Percentiles rank a stretch among this genome's conserved stretches.
phyloP scores from a whole-genome alignment of 2,888 invertebrate genomes.

The Agriopis leucophaearia region DNA sequence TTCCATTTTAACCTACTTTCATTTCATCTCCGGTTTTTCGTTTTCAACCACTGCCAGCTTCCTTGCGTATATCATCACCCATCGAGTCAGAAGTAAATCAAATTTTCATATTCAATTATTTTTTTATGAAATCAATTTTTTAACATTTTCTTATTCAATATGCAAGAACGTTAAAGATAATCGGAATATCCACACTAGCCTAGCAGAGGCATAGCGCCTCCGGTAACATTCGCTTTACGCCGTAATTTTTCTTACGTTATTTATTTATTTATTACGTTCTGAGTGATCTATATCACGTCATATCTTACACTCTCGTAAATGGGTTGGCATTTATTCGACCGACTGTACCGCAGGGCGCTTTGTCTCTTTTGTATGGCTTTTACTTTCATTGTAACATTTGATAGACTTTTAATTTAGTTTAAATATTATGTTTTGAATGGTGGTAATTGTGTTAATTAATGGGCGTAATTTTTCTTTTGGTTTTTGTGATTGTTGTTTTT shows the following conservation, averaged over 20 bases:
- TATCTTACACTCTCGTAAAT: slow-evolving; percentile 86
- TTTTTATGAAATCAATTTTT: too few species aligned
- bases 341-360: slow-evolving; percentile 52
- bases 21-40: too few species aligned
- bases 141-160: too few species aligned
- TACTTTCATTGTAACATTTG: slow-evolving; percentile 55
- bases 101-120: too few species aligned
- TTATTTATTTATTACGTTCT: slow-evolving; percentile 86
- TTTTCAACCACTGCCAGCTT: too few species aligned
- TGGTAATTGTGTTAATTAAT: slow-evolving; percentile 29
- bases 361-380: slow-evolving; percentile 52
- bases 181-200: slow-evolving; percentile 59
- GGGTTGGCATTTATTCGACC: slow-evolving; percentile 78
- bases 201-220: slow-evolving; percentile 71
- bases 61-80: too few species aligned
- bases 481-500: background rate
- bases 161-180: background rate
- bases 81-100: too few species aligned
- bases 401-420: slow-evolving; percentile 47
- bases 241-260: slow-evolving; percentile 86
- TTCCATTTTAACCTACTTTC: too few species aligned
- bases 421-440: slow-evolving; percentile 42
- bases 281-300: slow-evolving; percentile 86
- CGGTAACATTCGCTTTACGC: slow-evolving; percentile 86
- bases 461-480: slow-evolving; percentile 10